phyloP scores from a whole-genome alignment of 2,797 vertebrate species.

The Phoebastria nigripes region DNA sequence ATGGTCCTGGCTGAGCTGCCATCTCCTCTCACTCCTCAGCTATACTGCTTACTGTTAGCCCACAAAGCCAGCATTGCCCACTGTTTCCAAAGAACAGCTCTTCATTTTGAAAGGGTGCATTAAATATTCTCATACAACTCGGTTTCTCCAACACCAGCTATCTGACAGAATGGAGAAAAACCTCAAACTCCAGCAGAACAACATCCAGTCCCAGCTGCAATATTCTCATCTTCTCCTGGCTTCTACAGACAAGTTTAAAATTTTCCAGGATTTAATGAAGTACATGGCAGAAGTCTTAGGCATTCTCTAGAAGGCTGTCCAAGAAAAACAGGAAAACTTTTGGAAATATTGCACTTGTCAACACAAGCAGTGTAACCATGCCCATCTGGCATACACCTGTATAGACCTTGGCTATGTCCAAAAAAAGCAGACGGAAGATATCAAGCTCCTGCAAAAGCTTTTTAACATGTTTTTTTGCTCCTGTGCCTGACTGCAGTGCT shows the following conservation, averaged over 20 bases:
- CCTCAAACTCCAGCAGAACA: not conserved
- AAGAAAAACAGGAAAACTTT: constrained; percentile 43
- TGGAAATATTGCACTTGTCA: constrained; percentile 33
- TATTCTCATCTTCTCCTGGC: constrained; percentile 47
- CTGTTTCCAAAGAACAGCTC: not conserved
- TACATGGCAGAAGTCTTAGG: constrained; percentile 32
- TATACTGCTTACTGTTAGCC: not conserved
- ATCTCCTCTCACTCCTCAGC: not conserved
- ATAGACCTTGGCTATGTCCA: constrained; percentile 8
- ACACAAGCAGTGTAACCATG: constrained; percentile 12
- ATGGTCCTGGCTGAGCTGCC: not conserved
- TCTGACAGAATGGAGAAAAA: constrained; percentile 15
- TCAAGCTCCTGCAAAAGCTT: not conserved
- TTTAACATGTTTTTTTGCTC: not conserved
- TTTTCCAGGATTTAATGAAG: constrained; percentile 51
- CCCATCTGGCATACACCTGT: constrained; percentile 65
- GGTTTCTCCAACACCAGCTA: not conserved
- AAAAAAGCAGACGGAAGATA: not conserved
- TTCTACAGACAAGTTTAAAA: not conserved
- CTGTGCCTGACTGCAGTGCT: not conserved
- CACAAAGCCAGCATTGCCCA: not conserved
- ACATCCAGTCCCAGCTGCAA: constrained; percentile 7
- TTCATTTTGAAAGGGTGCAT: not conserved
- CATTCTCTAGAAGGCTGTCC: constrained; percentile 34
- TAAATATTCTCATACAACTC: not conserved